phyloP scores from a whole-genome alignment of 2,113 vertebrate species.

The Ceuthmochares aereus region DNA sequence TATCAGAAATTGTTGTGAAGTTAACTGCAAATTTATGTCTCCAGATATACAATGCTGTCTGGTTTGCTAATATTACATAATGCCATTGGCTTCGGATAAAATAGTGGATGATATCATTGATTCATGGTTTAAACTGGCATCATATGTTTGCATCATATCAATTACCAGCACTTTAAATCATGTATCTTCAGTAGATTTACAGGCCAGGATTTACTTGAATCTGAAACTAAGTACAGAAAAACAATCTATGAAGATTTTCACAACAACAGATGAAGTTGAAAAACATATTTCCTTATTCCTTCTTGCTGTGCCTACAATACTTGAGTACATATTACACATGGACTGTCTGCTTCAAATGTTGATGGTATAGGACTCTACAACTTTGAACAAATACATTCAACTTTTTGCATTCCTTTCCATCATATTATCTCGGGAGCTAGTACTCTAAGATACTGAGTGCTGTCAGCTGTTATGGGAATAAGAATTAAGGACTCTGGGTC shows the following conservation, averaged over 20 bases:
- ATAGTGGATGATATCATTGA: not conserved
- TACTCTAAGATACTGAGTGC: conserved; percentile 53
- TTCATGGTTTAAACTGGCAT: not conserved
- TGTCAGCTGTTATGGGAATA: not conserved
- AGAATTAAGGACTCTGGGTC: not conserved
- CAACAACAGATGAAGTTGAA: not conserved
- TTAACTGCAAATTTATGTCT: not conserved
- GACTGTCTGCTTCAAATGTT: conserved; percentile 47
- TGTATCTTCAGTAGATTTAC: not conserved
- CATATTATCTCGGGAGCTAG: not conserved
- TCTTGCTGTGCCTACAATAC: conserved; percentile 32
- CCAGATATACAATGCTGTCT: not conserved
- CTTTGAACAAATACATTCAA: not conserved
- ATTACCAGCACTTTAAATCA: conserved; percentile 19
- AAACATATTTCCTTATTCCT: not conserved
- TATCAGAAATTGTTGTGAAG: not conserved
- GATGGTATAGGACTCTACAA: not conserved
- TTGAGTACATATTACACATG: not conserved
- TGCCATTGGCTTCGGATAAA: not conserved
- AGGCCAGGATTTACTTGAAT: not conserved
- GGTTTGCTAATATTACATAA: not conserved
- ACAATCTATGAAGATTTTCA: not conserved
- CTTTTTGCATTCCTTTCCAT: conserved; percentile 40
- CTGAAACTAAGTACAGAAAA: not conserved
- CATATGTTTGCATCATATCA: not conserved